These are phyloP conservation scores for Morinoia aosen DNA, from an alignment of 2,888 invertebrate genomes.

Conservation along the genomic window DNA sequence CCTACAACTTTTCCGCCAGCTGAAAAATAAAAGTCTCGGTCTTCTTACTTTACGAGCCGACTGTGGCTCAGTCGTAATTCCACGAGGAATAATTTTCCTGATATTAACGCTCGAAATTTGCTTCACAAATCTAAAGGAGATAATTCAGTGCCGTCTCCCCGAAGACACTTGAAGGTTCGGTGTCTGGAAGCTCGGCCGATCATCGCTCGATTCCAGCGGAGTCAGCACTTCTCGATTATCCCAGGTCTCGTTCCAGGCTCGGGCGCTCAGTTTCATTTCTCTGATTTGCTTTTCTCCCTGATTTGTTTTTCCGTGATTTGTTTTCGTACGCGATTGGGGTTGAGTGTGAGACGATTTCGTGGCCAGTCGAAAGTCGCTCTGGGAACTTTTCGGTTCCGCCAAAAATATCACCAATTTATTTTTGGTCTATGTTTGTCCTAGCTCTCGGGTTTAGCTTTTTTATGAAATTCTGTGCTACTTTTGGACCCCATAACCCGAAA, in stretches of 20 bases:
- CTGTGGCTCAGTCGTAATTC: slow-evolving; percentile 36
- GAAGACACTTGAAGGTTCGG: slow-evolving; percentile 38
- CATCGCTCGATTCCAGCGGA: neutral
- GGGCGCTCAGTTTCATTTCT: slow-evolving; percentile 39
- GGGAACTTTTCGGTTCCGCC: neutral
- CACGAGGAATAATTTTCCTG: neutral
- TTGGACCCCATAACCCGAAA: no score
- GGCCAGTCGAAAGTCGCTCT: neutral
- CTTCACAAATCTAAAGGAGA: slow-evolving; percentile 42
- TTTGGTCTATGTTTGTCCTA: neutral
- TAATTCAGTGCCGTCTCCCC: slow-evolving; percentile 35
- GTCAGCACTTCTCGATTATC: slow-evolving; percentile 39
- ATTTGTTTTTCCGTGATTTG: slow-evolving; percentile 34
- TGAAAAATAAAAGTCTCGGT: neutral
- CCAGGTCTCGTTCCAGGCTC: neutral
- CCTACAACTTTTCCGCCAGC: neutral
- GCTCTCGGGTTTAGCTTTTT: neutral
- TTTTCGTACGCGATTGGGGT: slow-evolving; percentile 16
- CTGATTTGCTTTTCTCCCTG: neutral
- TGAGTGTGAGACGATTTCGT: neutral
- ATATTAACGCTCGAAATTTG: slow-evolving; percentile 53
- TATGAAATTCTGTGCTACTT: no score
- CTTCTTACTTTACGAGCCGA: slow-evolving; percentile 24
- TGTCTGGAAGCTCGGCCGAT: slow-evolving; percentile 26
- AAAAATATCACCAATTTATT: neutral